phyloP scores from a whole-genome alignment of 23 tunicate genomes.

The Styela plicata region DNA sequence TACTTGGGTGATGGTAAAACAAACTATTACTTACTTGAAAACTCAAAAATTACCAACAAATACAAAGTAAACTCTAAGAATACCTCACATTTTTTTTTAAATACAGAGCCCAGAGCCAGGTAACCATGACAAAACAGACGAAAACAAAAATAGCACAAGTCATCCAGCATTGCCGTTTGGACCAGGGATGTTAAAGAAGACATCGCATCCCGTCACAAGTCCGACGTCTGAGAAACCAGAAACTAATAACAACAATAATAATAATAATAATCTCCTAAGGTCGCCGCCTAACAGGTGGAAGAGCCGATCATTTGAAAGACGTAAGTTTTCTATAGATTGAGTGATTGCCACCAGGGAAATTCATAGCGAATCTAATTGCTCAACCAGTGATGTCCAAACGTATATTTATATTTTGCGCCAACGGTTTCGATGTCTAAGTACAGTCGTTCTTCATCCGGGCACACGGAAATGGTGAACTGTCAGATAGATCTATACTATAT shows the following conservation, averaged over 20 bases:
- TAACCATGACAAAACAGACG: not conserved
- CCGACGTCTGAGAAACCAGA: slow-evolving; percentile 11
- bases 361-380: too few relatives aligned
- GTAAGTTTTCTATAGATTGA: too few relatives aligned
- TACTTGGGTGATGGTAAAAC: not conserved
- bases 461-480: too few relatives aligned
- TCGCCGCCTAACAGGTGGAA: not conserved
- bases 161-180: slow-evolving; percentile 16
- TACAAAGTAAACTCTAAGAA: too few relatives aligned
- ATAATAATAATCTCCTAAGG: not conserved
- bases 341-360: too few relatives aligned
- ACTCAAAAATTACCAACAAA: too few relatives aligned
- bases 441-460: too few relatives aligned
- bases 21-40: not conserved
- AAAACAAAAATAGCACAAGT: too few relatives aligned
- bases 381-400: too few relatives aligned
- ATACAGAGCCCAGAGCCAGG: not conserved
- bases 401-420: too few relatives aligned
- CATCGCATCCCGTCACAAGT: not conserved
- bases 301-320: slow-evolving; percentile 14
- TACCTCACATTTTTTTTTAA: not conserved
- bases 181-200: slow-evolving; percentile 37
- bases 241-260: slow-evolving; percentile 37
- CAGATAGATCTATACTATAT: too few relatives aligned
- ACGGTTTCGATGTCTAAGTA: too few relatives aligned